These are phyloP conservation scores for Oreocharis arfaki DNA, from an alignment of 2,113 vertebrate genomes.

Conservation along the genomic window DNA sequence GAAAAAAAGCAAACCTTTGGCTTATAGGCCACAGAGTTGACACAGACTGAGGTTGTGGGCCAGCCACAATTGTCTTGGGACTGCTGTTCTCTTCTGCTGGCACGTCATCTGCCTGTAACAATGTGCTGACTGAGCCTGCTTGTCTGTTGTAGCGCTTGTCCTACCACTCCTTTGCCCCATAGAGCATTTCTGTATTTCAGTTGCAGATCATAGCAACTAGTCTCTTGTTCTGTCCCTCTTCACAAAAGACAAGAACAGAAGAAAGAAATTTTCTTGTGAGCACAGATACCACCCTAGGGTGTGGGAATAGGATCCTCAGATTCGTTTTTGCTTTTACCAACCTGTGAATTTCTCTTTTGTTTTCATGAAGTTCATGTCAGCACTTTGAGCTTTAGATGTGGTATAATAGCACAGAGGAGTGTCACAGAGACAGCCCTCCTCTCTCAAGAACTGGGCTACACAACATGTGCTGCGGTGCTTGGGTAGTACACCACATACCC, in stretches of 20 bases:
- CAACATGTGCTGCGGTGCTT: background rate
- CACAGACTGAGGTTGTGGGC: conserved; percentile 33
- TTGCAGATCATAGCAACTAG: background rate
- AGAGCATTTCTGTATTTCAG: conserved; percentile 9
- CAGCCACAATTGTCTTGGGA: conserved; percentile 53
- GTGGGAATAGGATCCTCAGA: background rate
- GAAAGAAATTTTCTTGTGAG: background rate
- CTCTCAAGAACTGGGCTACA: background rate
- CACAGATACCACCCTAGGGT: background rate
- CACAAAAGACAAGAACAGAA: background rate
- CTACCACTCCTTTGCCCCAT: conserved; percentile 35
- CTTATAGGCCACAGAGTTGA: conserved; percentile 37
- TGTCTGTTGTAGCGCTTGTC: background rate
- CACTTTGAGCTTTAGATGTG: background rate
- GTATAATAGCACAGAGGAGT: background rate
- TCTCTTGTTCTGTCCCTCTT: background rate
- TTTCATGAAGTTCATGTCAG: background rate
- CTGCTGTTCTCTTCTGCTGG: conserved; percentile 46
- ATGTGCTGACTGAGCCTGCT: conserved; percentile 45
- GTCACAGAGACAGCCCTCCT: background rate
- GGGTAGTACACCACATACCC: background rate
- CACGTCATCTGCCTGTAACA: conserved; percentile 44
- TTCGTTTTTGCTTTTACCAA: background rate
- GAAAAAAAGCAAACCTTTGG: conserved; percentile 48
- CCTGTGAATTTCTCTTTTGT: background rate